phyloP scores from a whole-genome alignment of 2,888 invertebrate species.

The Dicyrtomina minuta region DNA sequence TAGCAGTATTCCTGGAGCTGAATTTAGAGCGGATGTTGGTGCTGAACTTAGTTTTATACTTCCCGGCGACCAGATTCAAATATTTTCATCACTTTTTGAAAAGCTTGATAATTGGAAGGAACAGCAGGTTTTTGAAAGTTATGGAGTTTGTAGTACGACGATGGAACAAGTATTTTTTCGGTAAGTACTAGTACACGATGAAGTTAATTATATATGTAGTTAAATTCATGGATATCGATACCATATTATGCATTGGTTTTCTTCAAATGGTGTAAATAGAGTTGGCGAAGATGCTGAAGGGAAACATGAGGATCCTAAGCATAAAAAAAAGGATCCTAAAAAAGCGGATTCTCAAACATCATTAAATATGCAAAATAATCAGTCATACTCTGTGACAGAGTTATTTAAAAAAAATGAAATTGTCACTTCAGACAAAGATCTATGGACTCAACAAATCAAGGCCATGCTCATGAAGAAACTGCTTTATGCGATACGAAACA shows the following conservation, averaged over 20 bases:
- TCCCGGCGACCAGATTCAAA: conserved; percentile 63
- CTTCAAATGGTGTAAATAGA: too few species aligned
- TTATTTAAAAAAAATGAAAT: too few species aligned
- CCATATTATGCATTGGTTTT: too few species aligned
- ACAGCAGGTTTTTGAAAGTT: conserved; percentile 70
- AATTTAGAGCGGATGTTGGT: conserved; percentile 70
- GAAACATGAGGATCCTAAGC: neutral
- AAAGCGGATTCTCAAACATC: too few species aligned
- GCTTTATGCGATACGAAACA: conserved; percentile 67
- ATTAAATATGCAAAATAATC: too few species aligned
- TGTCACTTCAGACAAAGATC: too few species aligned
- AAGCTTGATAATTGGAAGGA: conserved; percentile 66
- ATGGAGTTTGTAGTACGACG: conserved; percentile 62
- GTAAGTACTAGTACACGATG: too few species aligned
- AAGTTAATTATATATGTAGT: too few species aligned
- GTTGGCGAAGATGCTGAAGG: conserved; percentile 25
- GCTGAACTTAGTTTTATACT: conserved; percentile 72
- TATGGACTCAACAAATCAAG: conserved; percentile 62
- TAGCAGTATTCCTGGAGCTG: conserved; percentile 59
- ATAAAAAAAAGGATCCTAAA: neutral
- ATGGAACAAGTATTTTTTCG: conserved; percentile 49
- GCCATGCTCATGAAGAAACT: conserved; percentile 70
- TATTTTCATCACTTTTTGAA: conserved; percentile 69
- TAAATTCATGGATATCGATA: neutral
- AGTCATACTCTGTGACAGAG: too few species aligned